Base-by-base conservation (phyloP, 2,797 vertebrate species). In the Sciaenops ocellatus region DNA sequence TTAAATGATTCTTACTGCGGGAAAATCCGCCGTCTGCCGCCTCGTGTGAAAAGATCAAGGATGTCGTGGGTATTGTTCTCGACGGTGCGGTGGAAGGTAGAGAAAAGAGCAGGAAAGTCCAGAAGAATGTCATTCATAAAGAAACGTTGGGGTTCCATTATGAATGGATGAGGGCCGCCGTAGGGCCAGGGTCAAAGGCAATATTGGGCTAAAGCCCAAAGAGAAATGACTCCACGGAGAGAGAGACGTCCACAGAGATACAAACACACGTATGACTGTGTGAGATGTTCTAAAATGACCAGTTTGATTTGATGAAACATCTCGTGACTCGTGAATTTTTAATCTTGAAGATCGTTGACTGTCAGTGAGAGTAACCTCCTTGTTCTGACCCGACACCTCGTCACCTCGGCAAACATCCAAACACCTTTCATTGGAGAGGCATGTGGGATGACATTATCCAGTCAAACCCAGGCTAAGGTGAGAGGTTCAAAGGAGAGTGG, bases 41-140 rank as follows among this genome's bases (percentile, higher is more conserved):
- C 87, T 85, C 61, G 85, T 91, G 91, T 92, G 93, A 95, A 95
- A 92, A 95, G 92, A 95, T 95, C 90, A 95, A 94, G 93, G 93
- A 94, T 94, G 92, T 91, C 90, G 34, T 79, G 73, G 82, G 86
- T 84, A 89, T 93, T 90, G 90, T 87, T 85, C 72, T 77, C 74
- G 47, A 84, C 87, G 66, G 81, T 79, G 85, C 42, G 51, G 69
- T 51, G 62, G 69, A 86, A 80, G 82, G 73, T 69, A 18, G 81
- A 79, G 70, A 85, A 84, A 79, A 63, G 76, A 85, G 63, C 74
- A 66, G 83, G 47, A 84, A 83, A 78, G 69, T 76, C 81, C 78
- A 82, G 75, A 90, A 90, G 88, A 92, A 93, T 87, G 91, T 89
- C 88, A 90, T 93, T 94, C 88, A 89, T 63, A 74, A 38, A 61